Evolutionary conservation across 2,797 vertebrate genomes (phyloP).

Genomic region (Sebastes oblongus): DNA sequence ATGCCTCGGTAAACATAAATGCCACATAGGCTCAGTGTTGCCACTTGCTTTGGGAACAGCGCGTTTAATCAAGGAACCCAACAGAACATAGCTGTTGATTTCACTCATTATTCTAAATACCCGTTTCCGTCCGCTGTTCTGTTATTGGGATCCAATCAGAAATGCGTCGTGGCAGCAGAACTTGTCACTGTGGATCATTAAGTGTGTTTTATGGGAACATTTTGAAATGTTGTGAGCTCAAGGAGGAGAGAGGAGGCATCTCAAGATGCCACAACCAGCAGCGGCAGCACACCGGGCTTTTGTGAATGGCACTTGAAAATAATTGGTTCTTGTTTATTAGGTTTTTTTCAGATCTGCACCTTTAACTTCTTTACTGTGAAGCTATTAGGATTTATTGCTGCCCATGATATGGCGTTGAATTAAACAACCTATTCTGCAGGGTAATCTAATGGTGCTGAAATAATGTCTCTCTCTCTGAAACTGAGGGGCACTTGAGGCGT

Average conservation of each 20-base stretch:
- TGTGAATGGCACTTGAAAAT: conserved; percentile 66
- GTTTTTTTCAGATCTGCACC: conserved; percentile 61
- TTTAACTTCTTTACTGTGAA: conserved; percentile 69
- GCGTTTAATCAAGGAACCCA: conserved; percentile 48
- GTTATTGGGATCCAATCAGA: conserved; percentile 54
- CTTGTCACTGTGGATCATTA: conserved; percentile 52
- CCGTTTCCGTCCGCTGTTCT: conserved; percentile 9
- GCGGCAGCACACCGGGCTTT: background rate
- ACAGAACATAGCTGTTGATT: conserved; percentile 59
- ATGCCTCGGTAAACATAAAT: conserved; percentile 71
- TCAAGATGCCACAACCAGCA: conserved; percentile 23
- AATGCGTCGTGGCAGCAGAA: conserved; percentile 35
- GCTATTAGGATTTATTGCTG: conserved; percentile 73
- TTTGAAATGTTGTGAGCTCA: conserved; percentile 31
- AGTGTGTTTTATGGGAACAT: conserved; percentile 53
- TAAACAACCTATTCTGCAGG: conserved; percentile 74
- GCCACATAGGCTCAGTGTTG: conserved; percentile 47
- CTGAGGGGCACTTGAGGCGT: conserved; percentile 71
- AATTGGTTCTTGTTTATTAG: conserved; percentile 78
- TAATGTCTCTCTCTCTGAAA: conserved; percentile 73
- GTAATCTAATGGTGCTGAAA: conserved; percentile 80
- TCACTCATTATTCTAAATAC: conserved; percentile 58
- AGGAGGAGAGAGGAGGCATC: conserved; percentile 27
- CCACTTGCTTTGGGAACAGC: conserved; percentile 42
- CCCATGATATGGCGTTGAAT: conserved; percentile 64